phyloP scores from a whole-genome alignment of 1,140 invertebrate species.

The Caenorhabditis brenneri region DNA sequence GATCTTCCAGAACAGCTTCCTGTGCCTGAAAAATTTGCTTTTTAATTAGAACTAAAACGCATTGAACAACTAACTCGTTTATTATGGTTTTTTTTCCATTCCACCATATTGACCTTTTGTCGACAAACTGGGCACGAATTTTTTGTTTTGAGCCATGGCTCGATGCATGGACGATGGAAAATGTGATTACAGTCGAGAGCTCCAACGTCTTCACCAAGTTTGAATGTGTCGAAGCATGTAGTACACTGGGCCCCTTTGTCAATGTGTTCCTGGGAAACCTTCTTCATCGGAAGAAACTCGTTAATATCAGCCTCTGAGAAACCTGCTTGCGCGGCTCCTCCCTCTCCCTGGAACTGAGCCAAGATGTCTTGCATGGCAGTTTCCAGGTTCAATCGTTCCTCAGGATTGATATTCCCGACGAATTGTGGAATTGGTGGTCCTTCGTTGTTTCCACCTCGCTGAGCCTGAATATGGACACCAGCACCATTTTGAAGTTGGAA shows the following conservation, averaged over 20 bases:
- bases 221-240: conserved; percentile 86
- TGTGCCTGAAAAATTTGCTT: background rate
- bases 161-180: conserved; percentile 89
- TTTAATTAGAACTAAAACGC: background rate
- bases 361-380: background rate
- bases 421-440: background rate
- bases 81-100: background rate
- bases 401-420: background rate
- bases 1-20: conserved; percentile 2
- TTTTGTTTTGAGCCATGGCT: conserved; percentile 80
- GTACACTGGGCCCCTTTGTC: conserved; percentile 87
- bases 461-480: conserved; percentile 24
- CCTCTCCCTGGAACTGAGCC: conserved; percentile 15
- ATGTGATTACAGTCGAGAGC: conserved; percentile 87
- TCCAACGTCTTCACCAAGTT: conserved; percentile 79
- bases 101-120: conserved; percentile 1
- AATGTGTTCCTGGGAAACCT: conserved; percentile 56
- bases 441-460: background rate
- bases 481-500: background rate
- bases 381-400: background rate
- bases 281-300: conserved; percentile 46
- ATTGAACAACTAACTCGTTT: background rate
- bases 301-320: conserved; percentile 7
- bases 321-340: background rate
- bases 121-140: conserved; percentile 58